These are phyloP conservation scores for Amblyteles armatorius DNA, from an alignment of 2,888 invertebrate genomes.

Conservation along the genomic window DNA sequence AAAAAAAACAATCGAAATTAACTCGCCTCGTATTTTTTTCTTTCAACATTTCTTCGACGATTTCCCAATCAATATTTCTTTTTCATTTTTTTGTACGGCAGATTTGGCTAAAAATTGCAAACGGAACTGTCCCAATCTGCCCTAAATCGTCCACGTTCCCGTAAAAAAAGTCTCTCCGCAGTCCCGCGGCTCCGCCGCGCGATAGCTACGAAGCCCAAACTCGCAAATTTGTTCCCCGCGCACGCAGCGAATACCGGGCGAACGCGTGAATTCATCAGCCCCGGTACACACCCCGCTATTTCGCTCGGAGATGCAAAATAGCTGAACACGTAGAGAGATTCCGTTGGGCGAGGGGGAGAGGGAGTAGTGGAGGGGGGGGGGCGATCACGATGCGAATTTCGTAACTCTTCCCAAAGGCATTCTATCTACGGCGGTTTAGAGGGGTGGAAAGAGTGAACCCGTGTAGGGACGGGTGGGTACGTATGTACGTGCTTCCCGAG, in stretches of 20 bases:
- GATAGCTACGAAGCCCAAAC: neutral
- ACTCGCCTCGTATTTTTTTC: too few species aligned
- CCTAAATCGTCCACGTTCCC: too few species aligned
- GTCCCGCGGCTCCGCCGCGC: too few species aligned
- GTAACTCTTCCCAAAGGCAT: conserved; percentile 59
- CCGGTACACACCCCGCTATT: neutral
- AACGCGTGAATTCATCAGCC: conserved; percentile 34
- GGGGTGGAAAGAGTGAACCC: neutral
- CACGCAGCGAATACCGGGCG: conserved; percentile 3
- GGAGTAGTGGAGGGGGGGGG: neutral
- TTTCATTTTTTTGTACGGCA: too few species aligned
- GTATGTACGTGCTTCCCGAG: conserved; percentile 68
- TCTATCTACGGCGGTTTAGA: conserved; percentile 27
- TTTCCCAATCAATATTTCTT: too few species aligned
- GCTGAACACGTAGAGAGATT: conserved; percentile 51
- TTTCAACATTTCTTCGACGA: too few species aligned
- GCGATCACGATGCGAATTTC: conserved; percentile 54
- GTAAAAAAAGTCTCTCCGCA: too few species aligned
- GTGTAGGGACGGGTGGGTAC: neutral
- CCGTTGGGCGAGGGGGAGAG: neutral
- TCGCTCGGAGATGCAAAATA: conserved; percentile 27
- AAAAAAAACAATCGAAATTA: too few species aligned
- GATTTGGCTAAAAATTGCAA: too few species aligned
- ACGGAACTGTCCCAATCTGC: too few species aligned
- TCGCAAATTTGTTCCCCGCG: neutral